Conservation (phyloP, 2,113 vertebrate species). For the Crotalus tigris region DNA sequence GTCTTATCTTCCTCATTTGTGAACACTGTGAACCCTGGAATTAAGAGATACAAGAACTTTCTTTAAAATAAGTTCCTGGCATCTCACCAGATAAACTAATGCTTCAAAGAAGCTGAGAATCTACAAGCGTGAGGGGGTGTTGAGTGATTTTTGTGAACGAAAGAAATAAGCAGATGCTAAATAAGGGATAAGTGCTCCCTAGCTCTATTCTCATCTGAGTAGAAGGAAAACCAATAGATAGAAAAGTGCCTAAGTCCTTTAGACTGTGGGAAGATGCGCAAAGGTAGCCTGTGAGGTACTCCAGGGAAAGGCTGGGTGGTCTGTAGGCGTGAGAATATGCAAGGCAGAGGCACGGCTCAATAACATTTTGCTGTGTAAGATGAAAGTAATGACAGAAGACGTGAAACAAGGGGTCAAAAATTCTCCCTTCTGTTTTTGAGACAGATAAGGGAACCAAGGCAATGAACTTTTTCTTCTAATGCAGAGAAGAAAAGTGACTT, state of each 20-base stretch:
- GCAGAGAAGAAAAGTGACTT: background rate
- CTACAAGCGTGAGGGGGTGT: background rate
- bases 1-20: background rate
- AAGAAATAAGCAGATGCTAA: background rate
- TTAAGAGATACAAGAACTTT: background rate
- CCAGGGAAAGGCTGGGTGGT: conserved; percentile 7
- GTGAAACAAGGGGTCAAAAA: conserved; percentile 28
- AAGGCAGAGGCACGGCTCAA: background rate
- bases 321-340: background rate
- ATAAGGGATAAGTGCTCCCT: background rate
- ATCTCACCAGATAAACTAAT: background rate
- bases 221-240: conserved; percentile 11
- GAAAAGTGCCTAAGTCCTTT: background rate
- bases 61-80: background rate
- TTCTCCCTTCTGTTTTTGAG: background rate
- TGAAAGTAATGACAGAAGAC: conserved; percentile 23
- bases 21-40: accelerated
- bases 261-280: background rate
- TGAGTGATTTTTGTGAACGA: conserved; percentile 10
- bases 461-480: conserved; percentile 40
- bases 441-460: conserved; percentile 23
- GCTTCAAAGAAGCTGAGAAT: background rate
- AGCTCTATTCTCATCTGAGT: conserved; percentile 9
- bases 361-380: conserved; percentile 1
- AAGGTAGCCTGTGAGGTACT: background rate